phyloP scores from a whole-genome alignment of 2,113 vertebrate species.

The Carassius gibelio region DNA sequence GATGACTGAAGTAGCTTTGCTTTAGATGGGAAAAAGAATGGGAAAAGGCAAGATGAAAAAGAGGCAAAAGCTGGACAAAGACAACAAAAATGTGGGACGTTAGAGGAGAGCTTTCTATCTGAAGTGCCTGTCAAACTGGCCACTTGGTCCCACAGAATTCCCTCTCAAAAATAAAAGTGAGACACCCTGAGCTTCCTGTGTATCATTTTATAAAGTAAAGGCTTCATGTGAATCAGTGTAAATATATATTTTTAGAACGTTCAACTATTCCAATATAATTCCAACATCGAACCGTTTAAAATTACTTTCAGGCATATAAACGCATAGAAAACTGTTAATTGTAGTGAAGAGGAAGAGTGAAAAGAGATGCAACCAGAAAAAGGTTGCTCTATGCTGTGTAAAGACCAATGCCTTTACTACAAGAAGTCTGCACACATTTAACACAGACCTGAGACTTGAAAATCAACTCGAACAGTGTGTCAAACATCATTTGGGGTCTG shows the following conservation, averaged over 20 bases:
- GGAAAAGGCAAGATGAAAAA: neutral
- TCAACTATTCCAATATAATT: neutral
- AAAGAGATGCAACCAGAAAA: neutral
- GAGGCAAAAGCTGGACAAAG: neutral
- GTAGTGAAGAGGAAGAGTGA: neutral
- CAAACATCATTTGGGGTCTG: neutral
- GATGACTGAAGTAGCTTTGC: neutral
- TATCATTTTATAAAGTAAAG: constrained; percentile 6
- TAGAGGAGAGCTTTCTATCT: neutral
- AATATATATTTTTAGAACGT: neutral
- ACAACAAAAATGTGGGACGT: neutral
- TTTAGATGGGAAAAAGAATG: neutral
- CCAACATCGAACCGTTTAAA: neutral
- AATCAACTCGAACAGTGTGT: neutral
- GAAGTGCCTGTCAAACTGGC: neutral
- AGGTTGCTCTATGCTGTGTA: neutral
- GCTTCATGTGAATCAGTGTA: neutral
- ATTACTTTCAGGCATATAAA: neutral
- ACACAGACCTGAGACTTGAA: neutral
- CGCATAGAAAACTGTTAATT: neutral
- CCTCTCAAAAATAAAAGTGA: neutral
- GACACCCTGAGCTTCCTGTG: constrained; percentile 21
- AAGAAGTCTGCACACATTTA: neutral
- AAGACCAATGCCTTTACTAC: neutral
- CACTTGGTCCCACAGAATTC: constrained; percentile 32